These are phyloP conservation scores for Chitala chitala DNA, from an alignment of 2,113 vertebrate genomes.

Conservation along the genomic window DNA sequence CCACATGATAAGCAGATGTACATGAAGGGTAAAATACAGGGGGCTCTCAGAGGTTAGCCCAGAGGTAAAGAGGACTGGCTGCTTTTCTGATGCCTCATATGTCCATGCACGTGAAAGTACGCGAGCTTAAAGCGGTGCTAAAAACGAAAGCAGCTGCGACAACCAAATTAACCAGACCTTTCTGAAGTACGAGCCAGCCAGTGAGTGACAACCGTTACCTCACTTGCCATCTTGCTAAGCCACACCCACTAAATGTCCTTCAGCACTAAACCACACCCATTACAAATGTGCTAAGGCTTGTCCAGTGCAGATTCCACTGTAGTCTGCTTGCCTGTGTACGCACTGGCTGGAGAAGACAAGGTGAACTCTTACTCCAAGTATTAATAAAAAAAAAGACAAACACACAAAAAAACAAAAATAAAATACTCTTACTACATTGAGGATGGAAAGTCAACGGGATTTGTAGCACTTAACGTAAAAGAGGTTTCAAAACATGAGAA, in stretches of 20 bases:
- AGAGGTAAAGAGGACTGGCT: background rate
- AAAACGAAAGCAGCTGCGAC: too few species aligned
- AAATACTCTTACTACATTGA: background rate
- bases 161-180: too few species aligned
- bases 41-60: background rate
- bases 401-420: background rate
- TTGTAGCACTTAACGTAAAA: constrained; percentile 2
- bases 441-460: background rate
- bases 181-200: too few species aligned
- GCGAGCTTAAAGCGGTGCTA: too few species aligned
- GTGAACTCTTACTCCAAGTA: background rate
- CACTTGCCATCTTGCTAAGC: background rate
- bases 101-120: too few species aligned
- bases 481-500: background rate
- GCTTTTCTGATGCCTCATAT: too few species aligned
- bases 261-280: background rate
- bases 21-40: background rate
- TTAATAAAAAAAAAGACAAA: background rate
- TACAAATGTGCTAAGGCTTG: too few species aligned
- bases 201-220: background rate
- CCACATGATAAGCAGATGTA: background rate
- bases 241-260: background rate
- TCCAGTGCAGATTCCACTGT: too few species aligned
- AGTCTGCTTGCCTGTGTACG: background rate
- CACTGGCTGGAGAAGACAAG: background rate